phyloP scores from a whole-genome alignment of 2,113 vertebrate genomes.

The Corythaeola cristata region DNA sequence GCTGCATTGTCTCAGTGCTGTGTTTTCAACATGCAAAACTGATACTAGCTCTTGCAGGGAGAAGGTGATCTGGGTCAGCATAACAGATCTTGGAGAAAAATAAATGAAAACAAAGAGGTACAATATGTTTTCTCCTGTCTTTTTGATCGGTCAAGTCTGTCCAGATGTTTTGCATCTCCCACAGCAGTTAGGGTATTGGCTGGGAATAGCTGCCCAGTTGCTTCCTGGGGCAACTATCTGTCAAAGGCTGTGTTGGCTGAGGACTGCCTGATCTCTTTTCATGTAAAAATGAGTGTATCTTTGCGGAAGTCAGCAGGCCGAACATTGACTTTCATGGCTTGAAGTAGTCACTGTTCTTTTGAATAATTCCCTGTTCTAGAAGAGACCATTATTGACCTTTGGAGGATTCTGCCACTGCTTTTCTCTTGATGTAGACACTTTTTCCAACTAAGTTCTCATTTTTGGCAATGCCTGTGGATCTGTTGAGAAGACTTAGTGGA shows the following conservation, averaged over 20 bases:
- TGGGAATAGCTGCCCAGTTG: background rate
- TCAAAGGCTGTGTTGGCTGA: background rate
- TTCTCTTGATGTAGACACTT: background rate
- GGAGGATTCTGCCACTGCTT: background rate
- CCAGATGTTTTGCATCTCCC: background rate
- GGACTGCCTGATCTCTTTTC: background rate
- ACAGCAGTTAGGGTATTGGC: background rate
- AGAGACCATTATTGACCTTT: background rate
- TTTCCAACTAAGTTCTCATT: background rate
- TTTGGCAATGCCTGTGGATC: background rate
- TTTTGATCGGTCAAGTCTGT: background rate
- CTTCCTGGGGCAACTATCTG: background rate
- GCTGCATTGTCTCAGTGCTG: background rate
- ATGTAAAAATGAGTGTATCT: background rate
- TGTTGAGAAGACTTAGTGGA: background rate
- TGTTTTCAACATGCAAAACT: background rate
- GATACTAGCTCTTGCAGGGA: background rate
- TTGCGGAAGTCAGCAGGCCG: background rate
- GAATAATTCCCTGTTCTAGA: background rate
- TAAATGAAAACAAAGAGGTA: background rate
- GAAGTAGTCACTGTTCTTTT: background rate
- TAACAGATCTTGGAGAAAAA: background rate
- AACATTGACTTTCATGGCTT: background rate
- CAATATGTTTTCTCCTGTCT: background rate
- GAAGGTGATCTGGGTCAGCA: background rate